Percentiles rank a stretch among this genome's conserved stretches.
These are phyloP conservation scores for Vollenhovia emeryi DNA, from an alignment of 1,140 invertebrate genomes.

Conservation along the genomic window DNA sequence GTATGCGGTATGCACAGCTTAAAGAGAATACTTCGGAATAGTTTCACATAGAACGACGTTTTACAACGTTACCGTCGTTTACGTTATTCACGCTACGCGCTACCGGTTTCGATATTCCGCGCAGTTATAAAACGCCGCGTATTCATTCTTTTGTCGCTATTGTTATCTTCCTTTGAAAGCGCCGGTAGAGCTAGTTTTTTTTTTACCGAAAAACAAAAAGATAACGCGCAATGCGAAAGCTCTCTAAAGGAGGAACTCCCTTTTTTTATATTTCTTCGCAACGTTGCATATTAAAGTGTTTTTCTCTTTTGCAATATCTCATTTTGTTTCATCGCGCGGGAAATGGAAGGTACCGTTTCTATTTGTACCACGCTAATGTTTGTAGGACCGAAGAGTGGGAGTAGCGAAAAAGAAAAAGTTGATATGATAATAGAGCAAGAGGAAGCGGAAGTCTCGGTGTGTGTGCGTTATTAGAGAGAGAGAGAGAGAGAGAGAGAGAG, in stretches of 20 bases:
- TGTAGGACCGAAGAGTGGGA: too few species aligned
- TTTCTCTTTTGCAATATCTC: background rate
- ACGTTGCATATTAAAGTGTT: background rate
- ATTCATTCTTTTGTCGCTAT: constrained; percentile 42
- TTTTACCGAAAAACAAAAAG: constrained; percentile 31
- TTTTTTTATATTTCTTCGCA: background rate
- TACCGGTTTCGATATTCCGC: constrained; percentile 49
- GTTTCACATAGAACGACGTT: constrained; percentile 51
- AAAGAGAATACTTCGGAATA: constrained; percentile 59
- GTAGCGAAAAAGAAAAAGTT: too few species aligned
- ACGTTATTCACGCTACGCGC: constrained; percentile 46
- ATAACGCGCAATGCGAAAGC: background rate
- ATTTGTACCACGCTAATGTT: background rate
- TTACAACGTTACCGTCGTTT: constrained; percentile 51
- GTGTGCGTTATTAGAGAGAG: too few species aligned
- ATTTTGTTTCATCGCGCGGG: background rate
- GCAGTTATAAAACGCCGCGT: constrained; percentile 30
- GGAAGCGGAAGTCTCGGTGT: too few species aligned
- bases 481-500: too few species aligned
- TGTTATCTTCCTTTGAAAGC: constrained; percentile 45
- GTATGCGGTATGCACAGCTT: constrained; percentile 48
- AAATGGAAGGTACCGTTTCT: background rate
- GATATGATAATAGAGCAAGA: too few species aligned
- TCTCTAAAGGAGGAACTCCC: background rate
- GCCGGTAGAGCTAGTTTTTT: constrained; percentile 38